Evolutionary conservation across 1,140 invertebrate genomes (phyloP), one percentile per base, ranked within the genome.

Genomic region (Dufourea novaeangliae): DNA sequence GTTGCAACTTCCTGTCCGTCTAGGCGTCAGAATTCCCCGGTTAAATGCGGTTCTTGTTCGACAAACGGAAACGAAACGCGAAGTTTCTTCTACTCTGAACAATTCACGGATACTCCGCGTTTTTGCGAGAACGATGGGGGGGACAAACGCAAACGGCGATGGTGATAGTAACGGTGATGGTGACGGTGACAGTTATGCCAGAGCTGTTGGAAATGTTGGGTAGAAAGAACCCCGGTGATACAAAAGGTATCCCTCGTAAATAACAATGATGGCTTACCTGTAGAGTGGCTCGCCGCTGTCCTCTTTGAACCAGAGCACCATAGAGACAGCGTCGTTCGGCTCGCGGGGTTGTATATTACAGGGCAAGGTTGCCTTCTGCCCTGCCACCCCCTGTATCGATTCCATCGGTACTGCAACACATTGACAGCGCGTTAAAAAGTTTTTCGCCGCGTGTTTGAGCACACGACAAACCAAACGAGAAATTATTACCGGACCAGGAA

Each of bases 231-330:
- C 8, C 17, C 14, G n/a, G 22, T 12, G 54, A 57, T 29, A 32
- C 50, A 67, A 50, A 61, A 27, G 32, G 10, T 63, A 52, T 66
- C 67, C 39, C 57, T 84, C 63, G 75, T 80, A 81, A 84, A 83
- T 84, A 82, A 82, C 66, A 44, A 74, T 75, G 73, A 59, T 85
- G 56, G 88, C 90, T 94, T 92, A 97, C 96, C 96, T 97, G 93
- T 97, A 97, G 72, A 97, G 93, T 14, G 96, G 96, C 84, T 97
- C 96, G 66, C 96, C 95, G 85, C 96, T 96, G 52, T 95, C 94
- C 89, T 96, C 96, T 88, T 96, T 96, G 91, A 97, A 97, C 96
- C 96, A 97, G 8, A 97, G 93, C 63, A 97, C 96, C 95, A 97
- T 97, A 67, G 96, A 96, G 56, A 97, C 95, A 5, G 94, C 94